These are phyloP conservation scores for Noctua pronuba DNA, from an alignment of 2,888 invertebrate genomes.

Conservation along the genomic window DNA sequence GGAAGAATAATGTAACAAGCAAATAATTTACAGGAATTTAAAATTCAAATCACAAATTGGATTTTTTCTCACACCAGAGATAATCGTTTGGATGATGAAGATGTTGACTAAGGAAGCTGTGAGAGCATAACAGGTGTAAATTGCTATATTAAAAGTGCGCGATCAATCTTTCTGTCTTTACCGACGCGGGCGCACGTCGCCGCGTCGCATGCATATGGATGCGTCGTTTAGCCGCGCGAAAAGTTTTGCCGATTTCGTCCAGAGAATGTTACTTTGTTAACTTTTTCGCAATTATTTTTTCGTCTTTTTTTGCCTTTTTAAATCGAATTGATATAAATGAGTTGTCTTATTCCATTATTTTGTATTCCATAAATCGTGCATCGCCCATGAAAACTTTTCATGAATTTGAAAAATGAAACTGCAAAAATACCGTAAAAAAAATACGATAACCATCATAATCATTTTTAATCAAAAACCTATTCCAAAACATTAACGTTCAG, in stretches of 20 bases:
- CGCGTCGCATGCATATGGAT: slow-evolving; percentile 70
- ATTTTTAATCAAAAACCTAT: neutral
- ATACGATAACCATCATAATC: neutral
- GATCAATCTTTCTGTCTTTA: slow-evolving; percentile 79
- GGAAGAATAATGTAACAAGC: slow-evolving; percentile 54
- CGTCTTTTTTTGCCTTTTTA: too few species aligned
- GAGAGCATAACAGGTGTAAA: slow-evolving; percentile 84
- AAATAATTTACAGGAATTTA: slow-evolving; percentile 60
- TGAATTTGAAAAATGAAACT: neutral
- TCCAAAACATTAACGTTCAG: neutral
- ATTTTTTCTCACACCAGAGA: slow-evolving; percentile 67
- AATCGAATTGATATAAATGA: neutral
- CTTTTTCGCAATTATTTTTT: neutral
- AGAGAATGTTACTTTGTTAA: neutral
- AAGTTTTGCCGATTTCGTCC: slow-evolving; percentile 46
- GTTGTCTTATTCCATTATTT: neutral
- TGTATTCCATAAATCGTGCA: neutral
- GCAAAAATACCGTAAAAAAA: neutral
- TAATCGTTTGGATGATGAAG: slow-evolving; percentile 72
- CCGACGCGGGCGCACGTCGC: slow-evolving; percentile 47
- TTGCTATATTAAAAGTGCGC: slow-evolving; percentile 81
- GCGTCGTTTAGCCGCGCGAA: slow-evolving; percentile 60
- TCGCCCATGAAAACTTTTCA: neutral
- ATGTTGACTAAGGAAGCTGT: slow-evolving; percentile 75
- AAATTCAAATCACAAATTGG: slow-evolving; percentile 67